These are phyloP conservation scores for Cacoxenus indagator DNA, from an alignment of 2,888 invertebrate genomes.

Conservation along the genomic window DNA sequence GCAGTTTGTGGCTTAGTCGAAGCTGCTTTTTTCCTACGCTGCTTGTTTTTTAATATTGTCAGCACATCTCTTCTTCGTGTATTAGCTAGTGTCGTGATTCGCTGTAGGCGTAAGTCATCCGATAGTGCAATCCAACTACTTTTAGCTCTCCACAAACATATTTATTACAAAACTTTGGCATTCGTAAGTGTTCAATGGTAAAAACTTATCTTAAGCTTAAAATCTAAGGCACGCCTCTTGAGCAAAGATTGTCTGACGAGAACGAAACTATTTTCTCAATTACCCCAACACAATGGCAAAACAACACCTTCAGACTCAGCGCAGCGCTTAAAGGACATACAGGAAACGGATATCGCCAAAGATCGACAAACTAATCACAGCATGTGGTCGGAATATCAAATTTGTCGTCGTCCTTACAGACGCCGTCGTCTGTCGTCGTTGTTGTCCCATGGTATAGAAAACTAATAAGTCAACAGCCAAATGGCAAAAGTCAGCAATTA, in stretches of 20 bases:
- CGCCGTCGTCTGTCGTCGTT: no score
- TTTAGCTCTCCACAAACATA: no score
- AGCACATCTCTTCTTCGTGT: no score
- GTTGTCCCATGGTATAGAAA: conserved; percentile 14
- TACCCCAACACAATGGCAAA: not conserved
- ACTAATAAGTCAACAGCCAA: conserved; percentile 56
- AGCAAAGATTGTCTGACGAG: not conserved
- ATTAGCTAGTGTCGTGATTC: no score
- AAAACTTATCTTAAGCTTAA: conserved; percentile 32
- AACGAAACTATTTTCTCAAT: conserved; percentile 10
- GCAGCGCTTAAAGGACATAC: not conserved
- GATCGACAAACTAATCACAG: conserved; percentile 66
- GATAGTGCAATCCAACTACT: no score
- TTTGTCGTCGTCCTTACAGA: conserved; percentile 34
- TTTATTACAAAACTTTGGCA: no score
- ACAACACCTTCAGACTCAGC: not conserved
- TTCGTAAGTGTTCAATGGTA: not conserved
- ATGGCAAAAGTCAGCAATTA: conserved; percentile 59
- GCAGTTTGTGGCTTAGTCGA: no score
- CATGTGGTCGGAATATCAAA: conserved; percentile 69
- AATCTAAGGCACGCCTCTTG: conserved; percentile 50
- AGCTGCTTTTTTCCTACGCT: no score
- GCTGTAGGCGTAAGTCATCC: no score
- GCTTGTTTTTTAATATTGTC: no score
- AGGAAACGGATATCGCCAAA: conserved; percentile 35